Base-by-base conservation (phyloP, 2,888 invertebrate genomes). In the Phalera bucephala region DNA sequence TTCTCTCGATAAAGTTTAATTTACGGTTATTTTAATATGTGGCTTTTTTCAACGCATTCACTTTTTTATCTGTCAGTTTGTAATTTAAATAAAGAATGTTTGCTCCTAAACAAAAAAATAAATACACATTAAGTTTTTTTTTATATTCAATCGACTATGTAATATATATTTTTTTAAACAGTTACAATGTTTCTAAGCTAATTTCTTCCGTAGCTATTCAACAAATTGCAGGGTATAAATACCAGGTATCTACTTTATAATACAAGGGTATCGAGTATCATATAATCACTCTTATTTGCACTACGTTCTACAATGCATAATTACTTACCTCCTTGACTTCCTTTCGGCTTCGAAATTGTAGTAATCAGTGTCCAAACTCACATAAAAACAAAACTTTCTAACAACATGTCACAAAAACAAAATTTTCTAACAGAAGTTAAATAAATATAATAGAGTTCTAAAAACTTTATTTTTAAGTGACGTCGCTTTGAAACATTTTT, bases 271-370 rank as follows among this genome's bases (percentile, higher is more conserved):
- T 40, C 56, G 27, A 19, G 56, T 55, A 34, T 40, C 19, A 45
- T 27, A 29, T 33, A 34, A 36, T 44, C 39, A 23, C 56, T 40
- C 41, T 44, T 12, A 17, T 43, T 33, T 43, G 40, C 36, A 37
- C 27, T 33, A 25, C 38, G 39, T 35, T 40, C 31, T 25, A 35
- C 35, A 38, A 29, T 15, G 40, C 37, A 37, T 41, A 45, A 42
- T 42, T 39, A 56, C 57, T 60, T 49, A 60, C 38, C 49, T 45
- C 41, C 45, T 52, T 41, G 41, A 38, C 41, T 45, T 33, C 43
- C 12, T 36, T 47, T 37, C 35, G 39, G 22, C 33, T 29, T 31
- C 43, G 36, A 33, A 44, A 8, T 17, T 40, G 9, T 42, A 27
- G 31, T 10, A 5, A 45, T 36, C 33, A 37, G 36, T 33, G 25